A percentile compares a stretch with the other conserved stretches of the same genome.
Evolutionary conservation across 2,888 invertebrate species (phyloP).

Genomic region (Alitta virens): DNA sequence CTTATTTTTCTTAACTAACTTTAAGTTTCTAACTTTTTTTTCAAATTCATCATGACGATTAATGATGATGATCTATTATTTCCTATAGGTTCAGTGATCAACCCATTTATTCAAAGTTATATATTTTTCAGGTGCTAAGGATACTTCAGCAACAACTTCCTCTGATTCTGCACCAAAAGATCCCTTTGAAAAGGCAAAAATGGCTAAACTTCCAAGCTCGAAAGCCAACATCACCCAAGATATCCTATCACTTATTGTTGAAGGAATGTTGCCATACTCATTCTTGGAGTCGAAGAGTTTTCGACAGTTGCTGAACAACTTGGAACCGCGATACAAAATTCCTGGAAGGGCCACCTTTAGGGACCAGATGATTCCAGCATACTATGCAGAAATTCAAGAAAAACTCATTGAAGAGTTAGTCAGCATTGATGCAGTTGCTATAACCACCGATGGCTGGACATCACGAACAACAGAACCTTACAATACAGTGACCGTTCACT

Average conservation of each 20-base stretch:
- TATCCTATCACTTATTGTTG: not conserved
- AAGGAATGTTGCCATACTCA: not conserved
- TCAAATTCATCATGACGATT: too few species aligned
- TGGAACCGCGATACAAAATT: not conserved
- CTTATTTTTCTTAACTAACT: too few species aligned
- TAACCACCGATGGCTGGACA: not conserved
- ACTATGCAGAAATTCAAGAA: not conserved
- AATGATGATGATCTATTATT: too few species aligned
- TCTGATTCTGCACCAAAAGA: not conserved
- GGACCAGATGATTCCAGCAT: not conserved
- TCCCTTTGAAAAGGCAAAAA: not conserved
- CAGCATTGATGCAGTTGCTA: not conserved
- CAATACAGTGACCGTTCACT: not conserved
- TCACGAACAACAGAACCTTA: not conserved
- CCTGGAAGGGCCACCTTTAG: not conserved
- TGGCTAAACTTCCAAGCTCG: not conserved
- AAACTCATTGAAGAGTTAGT: not conserved
- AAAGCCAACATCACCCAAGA: not conserved
- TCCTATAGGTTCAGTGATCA: not conserved
- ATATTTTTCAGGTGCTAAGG: not conserved
- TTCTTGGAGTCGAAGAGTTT: not conserved
- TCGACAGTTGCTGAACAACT: not conserved
- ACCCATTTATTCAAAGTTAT: not conserved
- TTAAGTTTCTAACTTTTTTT: too few species aligned
- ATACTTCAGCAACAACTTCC: not conserved